Base-by-base conservation (phyloP, 2,797 vertebrate species). In the Xiphophorus birchmanni region DNA sequence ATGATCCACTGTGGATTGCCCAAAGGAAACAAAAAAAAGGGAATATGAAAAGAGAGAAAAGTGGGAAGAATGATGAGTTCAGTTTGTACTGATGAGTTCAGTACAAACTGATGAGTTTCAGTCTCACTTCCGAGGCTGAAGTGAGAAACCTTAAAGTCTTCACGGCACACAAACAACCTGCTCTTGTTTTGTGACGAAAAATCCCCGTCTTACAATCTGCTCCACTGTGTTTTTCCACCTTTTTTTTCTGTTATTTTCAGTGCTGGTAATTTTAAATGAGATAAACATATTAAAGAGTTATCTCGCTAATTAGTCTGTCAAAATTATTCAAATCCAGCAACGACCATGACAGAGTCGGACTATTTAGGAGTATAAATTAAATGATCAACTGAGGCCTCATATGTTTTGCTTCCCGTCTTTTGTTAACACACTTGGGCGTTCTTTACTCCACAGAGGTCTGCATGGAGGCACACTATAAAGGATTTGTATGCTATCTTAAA, bases 1-100 rank as follows among this genome's bases (percentile, higher is more conserved):
- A 54, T 82, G 76, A 88, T 87, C 80, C 79, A 76, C 47, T 76
- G 23, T 76, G 72, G 74, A 75, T 75, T 76, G 77, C 75, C 63
- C 1, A 18, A 40, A 79, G 58, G 65, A 56, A 50, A 50, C 48
- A 56, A 44, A 9, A 37, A 69, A 74, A 40, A 32, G n/a, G 29
- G 26, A 40, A 26, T 44, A 29, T 35, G n/a, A 37, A 75, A 29
- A 47, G 17, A 40, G 13, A 15, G 4, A 60, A 26, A 45, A 26
- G 67, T 1, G 9, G 26, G 11, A 45, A 65, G 45, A 47, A 58
- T 48, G 58, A 63, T 2, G 29, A 9, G 69, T 37, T 17, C 44
- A 17, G 32, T 83, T 80, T 75, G 26, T 26, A 48, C 71, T 74
- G 56, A 50, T 50, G 6, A 8, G 32, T 32, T 50, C 6, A 8